Evolutionary conservation across 1,140 invertebrate species (phyloP).

Genomic region (Lanistes nyassanus): DNA sequence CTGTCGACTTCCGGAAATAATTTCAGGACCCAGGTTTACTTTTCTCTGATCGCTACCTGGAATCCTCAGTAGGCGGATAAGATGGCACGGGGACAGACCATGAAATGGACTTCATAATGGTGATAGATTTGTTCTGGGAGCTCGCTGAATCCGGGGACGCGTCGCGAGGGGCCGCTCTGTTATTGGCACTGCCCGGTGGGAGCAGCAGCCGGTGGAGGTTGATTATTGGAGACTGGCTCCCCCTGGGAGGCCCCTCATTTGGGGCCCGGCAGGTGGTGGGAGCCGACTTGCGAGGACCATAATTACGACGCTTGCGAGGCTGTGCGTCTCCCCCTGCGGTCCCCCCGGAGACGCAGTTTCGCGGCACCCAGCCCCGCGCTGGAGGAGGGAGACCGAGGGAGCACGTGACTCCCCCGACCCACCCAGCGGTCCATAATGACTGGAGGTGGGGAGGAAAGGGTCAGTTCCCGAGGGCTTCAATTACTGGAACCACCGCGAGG

Average conservation of each 20-base stretch:
- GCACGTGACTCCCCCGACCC: neutral
- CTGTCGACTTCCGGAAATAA: slow-evolving; percentile 31
- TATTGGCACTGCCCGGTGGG: slow-evolving; percentile 37
- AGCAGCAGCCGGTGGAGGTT: slow-evolving; percentile 25
- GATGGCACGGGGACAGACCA: slow-evolving; percentile 29
- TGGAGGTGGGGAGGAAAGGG: neutral
- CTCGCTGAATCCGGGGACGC: slow-evolving; percentile 9
- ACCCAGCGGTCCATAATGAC: slow-evolving; percentile 1
- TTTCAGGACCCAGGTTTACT: slow-evolving; percentile 28
- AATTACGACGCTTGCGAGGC: slow-evolving; percentile 31
- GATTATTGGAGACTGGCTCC: slow-evolving; percentile 30
- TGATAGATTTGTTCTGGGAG: slow-evolving; percentile 35
- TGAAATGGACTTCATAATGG: slow-evolving; percentile 41
- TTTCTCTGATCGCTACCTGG: slow-evolving; percentile 23
- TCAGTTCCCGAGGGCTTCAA: slow-evolving; percentile 7
- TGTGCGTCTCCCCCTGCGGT: too few species aligned
- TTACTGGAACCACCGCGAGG: neutral
- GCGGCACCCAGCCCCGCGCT: too few species aligned
- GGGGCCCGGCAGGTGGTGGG: slow-evolving; percentile 33
- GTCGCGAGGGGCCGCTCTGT: slow-evolving; percentile 23
- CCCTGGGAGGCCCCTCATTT: slow-evolving; percentile 34
- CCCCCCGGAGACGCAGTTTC: too few species aligned
- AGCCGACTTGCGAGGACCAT: slow-evolving; percentile 24
- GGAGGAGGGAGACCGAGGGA: neutral
- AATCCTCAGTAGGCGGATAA: slow-evolving; percentile 23